Base-by-base conservation (phyloP, 2,113 vertebrate species). In the Paracanthobrama guichenoti region DNA sequence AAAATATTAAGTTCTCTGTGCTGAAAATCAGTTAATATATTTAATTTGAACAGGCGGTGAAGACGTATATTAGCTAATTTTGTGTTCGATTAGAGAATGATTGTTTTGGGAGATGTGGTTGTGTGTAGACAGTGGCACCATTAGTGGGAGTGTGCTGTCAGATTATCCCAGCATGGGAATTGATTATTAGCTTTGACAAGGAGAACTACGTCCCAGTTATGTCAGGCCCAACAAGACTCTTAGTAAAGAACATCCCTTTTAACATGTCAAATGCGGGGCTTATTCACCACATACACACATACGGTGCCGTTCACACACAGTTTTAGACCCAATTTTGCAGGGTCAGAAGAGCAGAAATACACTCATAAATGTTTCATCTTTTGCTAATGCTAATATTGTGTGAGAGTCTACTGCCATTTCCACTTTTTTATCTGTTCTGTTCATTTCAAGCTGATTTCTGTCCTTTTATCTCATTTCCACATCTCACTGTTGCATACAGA, bases 161-260 rank as follows among this genome's bases (percentile, higher is more conserved):
- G 89, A 92, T 93, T 92, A 92, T 87, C 88, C 81, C 89, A 79
- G 72, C 89, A 74, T 87, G 89, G 84, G 91, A 93, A 92, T 94
- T 91, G 92, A 93, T 95, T 91, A 93, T 92, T 90, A 91, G 76
- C 90, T 92, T 91, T 94, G 93, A 94, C 91, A 89, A 92, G 89
- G 83, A 92, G 88, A 94, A 91, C 90, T 89, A 91, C 87, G 92
- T 92, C 92, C 92, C 89, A 94, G 92, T 94, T 95, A 90, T 93
- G 93, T 95, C 94, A 95, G 66, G 88, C 84, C 87, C 91, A 91
- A 89, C 89, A 71, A 89, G 87, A 88, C 87, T 93, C 90, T 92
- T 84, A 87, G 87, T 92, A 89, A 93, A 90, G 88, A 92, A 90
- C 90, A 93, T 90, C 83, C 88, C 77, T 92, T 93, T 93, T 90